A percentile compares a stretch with the other conserved stretches of the same genome.
Conservation (phyloP, 2,113 vertebrate species). For the Tragelaphus imberbis region DNA sequence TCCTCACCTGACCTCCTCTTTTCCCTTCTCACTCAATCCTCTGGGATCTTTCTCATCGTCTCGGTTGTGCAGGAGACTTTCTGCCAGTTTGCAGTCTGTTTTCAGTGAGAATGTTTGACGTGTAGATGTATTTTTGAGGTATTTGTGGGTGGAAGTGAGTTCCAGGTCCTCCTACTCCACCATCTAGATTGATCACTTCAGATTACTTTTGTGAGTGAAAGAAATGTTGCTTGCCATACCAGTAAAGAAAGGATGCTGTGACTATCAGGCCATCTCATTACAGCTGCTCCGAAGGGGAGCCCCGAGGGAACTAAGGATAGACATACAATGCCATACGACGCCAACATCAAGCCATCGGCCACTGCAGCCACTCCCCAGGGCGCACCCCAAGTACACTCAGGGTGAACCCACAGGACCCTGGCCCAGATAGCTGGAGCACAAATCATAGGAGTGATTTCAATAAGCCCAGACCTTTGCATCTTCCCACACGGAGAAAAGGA, state of each 20-base stretch:
- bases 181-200: background rate
- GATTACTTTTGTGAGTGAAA: background rate
- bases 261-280: background rate
- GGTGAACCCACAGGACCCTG: background rate
- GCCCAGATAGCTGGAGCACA: background rate
- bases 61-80: background rate
- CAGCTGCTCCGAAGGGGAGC: background rate
- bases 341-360: background rate
- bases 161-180: background rate
- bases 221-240: background rate
- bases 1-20: rapidly evolving
- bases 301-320: background rate
- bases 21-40: background rate
- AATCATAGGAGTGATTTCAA: background rate
- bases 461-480: background rate
- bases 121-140: background rate
- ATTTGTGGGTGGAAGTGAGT: background rate
- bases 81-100: background rate
- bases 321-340: rapidly evolving
- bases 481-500: background rate
- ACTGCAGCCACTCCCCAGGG: too few relatives aligned
- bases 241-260: background rate
- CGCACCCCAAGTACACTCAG: background rate
- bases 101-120: background rate
- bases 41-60: background rate